Evolutionary conservation across 2,113 vertebrate genomes (phyloP).

Genomic region (Caloenas nicobarica): DNA sequence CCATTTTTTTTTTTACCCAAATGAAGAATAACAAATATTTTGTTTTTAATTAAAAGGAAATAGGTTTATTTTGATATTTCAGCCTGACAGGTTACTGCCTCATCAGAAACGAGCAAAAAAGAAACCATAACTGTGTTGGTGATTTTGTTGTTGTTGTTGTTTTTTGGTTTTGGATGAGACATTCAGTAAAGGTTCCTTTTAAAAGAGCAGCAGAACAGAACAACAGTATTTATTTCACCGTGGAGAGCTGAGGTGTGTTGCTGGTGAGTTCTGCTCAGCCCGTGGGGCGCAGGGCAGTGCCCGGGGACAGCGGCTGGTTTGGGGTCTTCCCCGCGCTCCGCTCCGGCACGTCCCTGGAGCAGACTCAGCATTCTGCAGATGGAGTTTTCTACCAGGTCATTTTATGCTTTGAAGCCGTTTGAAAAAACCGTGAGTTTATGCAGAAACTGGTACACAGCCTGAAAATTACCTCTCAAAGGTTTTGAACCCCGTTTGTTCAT

Average conservation of each 20-base stretch:
- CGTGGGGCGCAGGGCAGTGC: too few species aligned
- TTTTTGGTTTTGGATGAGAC: too few species aligned
- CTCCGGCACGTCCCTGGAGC: neutral
- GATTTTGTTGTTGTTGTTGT: neutral
- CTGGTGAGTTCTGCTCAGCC: neutral
- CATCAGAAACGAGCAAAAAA: neutral
- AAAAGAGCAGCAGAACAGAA: neutral
- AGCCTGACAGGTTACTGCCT: neutral
- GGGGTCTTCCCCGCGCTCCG: neutral
- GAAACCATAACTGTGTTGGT: neutral
- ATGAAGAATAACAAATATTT: neutral
- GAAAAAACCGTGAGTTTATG: neutral
- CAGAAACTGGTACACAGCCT: neutral
- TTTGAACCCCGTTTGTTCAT: fast-evolving
- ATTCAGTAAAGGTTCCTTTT: neutral
- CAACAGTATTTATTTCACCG: neutral
- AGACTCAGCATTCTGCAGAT: neutral
- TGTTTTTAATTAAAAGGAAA: neutral
- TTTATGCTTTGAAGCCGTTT: neutral
- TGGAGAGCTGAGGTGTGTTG: neutral
- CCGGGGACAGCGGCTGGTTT: too few species aligned
- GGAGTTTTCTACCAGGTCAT: neutral
- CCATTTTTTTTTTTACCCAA: neutral
- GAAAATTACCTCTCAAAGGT: neutral
- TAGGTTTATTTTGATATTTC: neutral